These are phyloP conservation scores for Chaunax sp. DNA, from an alignment of 2,797 vertebrate species.

Conservation along the genomic window DNA sequence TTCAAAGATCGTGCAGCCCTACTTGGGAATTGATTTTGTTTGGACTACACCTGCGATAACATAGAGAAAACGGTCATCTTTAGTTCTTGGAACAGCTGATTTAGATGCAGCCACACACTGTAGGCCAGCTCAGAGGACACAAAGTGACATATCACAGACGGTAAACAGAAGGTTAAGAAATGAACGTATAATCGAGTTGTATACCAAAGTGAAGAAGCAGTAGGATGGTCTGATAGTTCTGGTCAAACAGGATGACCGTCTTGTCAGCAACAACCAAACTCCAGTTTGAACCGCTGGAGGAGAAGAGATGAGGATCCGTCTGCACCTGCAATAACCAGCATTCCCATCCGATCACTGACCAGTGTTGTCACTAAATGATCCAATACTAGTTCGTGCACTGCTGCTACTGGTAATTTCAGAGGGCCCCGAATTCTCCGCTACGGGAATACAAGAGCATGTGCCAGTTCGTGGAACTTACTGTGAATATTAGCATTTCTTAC, in stretches of 20 bases:
- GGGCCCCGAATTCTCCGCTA: too few species aligned
- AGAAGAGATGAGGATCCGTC: slow-evolving; percentile 82
- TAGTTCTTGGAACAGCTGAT: background rate
- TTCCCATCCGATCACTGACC: background rate
- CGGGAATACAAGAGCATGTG: background rate
- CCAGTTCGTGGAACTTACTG: background rate
- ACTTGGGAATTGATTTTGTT: background rate
- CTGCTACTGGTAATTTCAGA: too few species aligned
- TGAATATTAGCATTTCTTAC: slow-evolving; percentile 69
- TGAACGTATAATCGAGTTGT: slow-evolving; percentile 2
- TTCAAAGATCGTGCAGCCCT: too few species aligned
- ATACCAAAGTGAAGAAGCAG: slow-evolving; percentile 92
- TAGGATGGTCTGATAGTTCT: slow-evolving; percentile 85
- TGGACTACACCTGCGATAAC: too few species aligned
- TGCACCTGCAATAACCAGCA: slow-evolving; percentile 79
- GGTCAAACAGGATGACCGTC: slow-evolving; percentile 92
- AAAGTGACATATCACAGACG: background rate
- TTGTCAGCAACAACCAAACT: slow-evolving; percentile 88
- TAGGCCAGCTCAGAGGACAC: background rate
- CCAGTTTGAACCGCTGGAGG: slow-evolving; percentile 82
- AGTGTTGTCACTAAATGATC: background rate
- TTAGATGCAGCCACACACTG: background rate
- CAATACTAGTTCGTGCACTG: too few species aligned
- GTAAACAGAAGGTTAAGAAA: background rate
- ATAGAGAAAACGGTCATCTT: background rate